phyloP scores from a whole-genome alignment of 2,113 vertebrate species.

The Anguilla japonica region DNA sequence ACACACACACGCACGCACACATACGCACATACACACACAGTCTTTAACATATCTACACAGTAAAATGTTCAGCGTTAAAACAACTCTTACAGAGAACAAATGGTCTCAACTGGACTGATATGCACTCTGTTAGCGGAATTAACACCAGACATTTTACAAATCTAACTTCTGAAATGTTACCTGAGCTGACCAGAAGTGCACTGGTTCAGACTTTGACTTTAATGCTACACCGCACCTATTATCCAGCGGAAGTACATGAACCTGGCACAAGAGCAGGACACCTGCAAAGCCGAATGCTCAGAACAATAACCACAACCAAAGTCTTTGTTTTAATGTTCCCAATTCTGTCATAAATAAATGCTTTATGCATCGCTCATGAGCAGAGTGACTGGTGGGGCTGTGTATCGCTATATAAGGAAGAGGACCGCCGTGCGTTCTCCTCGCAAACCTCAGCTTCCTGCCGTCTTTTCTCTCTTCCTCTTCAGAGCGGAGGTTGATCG shows the following conservation, averaged over 20 bases:
- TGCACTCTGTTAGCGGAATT: too few relatives aligned
- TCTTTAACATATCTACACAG: too few relatives aligned
- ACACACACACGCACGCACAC: too few relatives aligned
- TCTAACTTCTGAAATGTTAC: neutral
- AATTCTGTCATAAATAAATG: neutral
- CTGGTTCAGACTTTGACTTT: neutral
- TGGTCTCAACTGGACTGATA: too few relatives aligned
- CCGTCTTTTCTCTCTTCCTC: slow-evolving; percentile 20
- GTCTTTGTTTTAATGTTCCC: neutral
- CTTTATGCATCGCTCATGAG: neutral
- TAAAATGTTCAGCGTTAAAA: too few relatives aligned
- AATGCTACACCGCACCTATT: neutral
- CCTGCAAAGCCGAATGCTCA: neutral
- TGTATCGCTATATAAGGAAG: slow-evolving; percentile 15
- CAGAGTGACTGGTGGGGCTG: neutral
- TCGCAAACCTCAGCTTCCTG: slow-evolving; percentile 28
- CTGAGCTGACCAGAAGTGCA: neutral
- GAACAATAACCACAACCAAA: neutral
- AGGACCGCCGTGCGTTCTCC: neutral
- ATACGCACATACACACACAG: too few relatives aligned
- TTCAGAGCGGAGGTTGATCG: neutral
- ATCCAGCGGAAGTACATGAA: neutral
- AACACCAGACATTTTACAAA: neutral
- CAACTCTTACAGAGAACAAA: too few relatives aligned
- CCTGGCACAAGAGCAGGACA: neutral